phyloP scores from a whole-genome alignment of 2,888 invertebrate genomes.

The Adelphocoris suturalis region DNA sequence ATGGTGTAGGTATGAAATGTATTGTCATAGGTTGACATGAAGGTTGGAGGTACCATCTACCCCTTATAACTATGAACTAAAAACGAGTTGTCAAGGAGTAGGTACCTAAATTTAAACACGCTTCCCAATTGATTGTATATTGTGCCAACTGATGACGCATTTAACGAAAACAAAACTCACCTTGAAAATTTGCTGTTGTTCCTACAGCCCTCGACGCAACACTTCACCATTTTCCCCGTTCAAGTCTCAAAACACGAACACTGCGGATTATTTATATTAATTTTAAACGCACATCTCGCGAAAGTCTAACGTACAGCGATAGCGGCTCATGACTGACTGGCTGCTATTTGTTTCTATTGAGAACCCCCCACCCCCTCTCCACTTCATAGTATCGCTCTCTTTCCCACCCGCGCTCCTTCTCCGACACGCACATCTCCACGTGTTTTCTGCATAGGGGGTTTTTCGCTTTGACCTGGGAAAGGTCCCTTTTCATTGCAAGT shows the following conservation, averaged over 20 bases:
- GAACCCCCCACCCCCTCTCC: not conserved
- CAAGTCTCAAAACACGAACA: not conserved
- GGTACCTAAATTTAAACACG: too few species aligned
- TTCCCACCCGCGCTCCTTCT: not conserved
- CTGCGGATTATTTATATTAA: not conserved
- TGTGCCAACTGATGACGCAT: too few species aligned
- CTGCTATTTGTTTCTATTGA: not conserved
- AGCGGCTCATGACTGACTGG: not conserved
- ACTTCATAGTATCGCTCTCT: not conserved
- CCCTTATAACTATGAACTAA: too few species aligned
- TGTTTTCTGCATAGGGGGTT: slow-evolving; percentile 18
- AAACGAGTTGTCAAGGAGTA: too few species aligned
- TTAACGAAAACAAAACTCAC: not conserved
- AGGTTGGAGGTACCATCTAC: too few species aligned
- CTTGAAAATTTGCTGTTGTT: slow-evolving; percentile 45
- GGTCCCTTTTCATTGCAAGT: not conserved
- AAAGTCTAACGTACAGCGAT: not conserved
- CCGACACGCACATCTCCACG: not conserved
- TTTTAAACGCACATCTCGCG: not conserved
- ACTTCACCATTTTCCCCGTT: slow-evolving; percentile 52
- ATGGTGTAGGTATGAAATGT: too few species aligned
- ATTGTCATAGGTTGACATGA: too few species aligned
- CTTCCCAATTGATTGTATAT: too few species aligned
- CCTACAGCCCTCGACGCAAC: slow-evolving; percentile 30
- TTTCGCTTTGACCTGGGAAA: slow-evolving; percentile 16